phyloP scores from a whole-genome alignment of 2,888 invertebrate species.

The Chydorus sphaericus region DNA sequence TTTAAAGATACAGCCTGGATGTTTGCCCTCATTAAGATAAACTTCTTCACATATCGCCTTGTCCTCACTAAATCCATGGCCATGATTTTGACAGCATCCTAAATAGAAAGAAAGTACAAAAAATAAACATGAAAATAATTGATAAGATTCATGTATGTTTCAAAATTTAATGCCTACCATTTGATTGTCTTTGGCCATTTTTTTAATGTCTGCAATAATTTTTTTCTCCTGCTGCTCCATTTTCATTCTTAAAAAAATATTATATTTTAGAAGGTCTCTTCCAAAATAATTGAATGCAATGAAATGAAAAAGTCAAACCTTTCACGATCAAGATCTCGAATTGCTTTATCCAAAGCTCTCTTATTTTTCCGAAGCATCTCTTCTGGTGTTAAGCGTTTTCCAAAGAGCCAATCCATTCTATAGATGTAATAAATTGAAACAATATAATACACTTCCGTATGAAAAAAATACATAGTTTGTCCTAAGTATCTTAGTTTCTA shows the following conservation, averaged over 20 bases:
- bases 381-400: slow-evolving; percentile 88
- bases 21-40: slow-evolving; percentile 98
- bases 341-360: slow-evolving; percentile 91
- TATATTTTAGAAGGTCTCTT: too few species aligned
- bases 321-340: slow-evolving; percentile 92
- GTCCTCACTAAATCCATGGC: slow-evolving; percentile 96
- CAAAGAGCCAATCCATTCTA: slow-evolving; percentile 74
- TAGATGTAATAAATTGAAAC: too few species aligned
- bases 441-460: too few species aligned
- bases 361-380: slow-evolving; percentile 98
- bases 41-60: slow-evolving; percentile 85
- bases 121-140: too few species aligned
- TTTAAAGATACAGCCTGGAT: slow-evolving; percentile 95
- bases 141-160: background rate
- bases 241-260: too few species aligned
- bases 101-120: slow-evolving; percentile 20
- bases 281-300: too few species aligned
- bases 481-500: too few species aligned
- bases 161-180: slow-evolving; percentile 72
- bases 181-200: slow-evolving; percentile 96
- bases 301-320: too few species aligned
- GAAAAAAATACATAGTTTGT: too few species aligned
- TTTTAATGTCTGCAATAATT: slow-evolving; percentile 93
- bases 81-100: slow-evolving; percentile 99
- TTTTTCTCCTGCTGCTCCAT: slow-evolving; percentile 99